These are phyloP conservation scores for Geophilus truncorum DNA, from an alignment of 2,888 invertebrate genomes.

Conservation along the genomic window DNA sequence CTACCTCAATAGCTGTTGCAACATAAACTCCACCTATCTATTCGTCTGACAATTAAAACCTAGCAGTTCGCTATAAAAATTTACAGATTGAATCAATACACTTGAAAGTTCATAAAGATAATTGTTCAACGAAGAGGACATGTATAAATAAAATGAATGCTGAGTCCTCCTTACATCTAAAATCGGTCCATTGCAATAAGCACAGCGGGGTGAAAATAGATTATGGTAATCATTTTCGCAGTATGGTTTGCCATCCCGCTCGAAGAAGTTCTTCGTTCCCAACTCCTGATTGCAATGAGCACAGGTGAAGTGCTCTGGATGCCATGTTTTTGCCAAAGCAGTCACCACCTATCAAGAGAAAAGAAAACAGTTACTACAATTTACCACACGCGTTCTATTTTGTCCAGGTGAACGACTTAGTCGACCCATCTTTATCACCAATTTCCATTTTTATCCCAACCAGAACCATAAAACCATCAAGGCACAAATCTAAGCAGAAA, in stretches of 20 bases:
- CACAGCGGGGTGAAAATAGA: slow-evolving; percentile 95
- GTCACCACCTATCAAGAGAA: slow-evolving; percentile 69
- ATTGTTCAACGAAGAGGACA: background rate
- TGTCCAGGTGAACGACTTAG: background rate
- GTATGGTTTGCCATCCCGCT: slow-evolving; percentile 92
- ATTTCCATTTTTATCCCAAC: background rate
- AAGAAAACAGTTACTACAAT: background rate
- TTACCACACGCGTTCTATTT: background rate
- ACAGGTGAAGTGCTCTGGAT: slow-evolving; percentile 98
- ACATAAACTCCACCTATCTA: too few species aligned
- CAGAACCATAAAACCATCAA: too few species aligned
- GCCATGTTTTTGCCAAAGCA: slow-evolving; percentile 97
- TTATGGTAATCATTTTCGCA: slow-evolving; percentile 99
- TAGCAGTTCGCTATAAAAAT: too few species aligned
- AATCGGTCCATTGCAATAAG: slow-evolving; percentile 97
- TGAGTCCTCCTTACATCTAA: slow-evolving; percentile 73
- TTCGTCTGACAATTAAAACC: too few species aligned
- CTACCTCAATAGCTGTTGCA: too few species aligned
- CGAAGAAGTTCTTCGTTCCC: slow-evolving; percentile 97
- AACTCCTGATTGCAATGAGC: slow-evolving; percentile 94
- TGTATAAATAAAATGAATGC: background rate
- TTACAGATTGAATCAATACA: too few species aligned
- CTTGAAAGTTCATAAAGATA: background rate
- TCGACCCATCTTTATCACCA: background rate
- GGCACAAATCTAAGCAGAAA: too few species aligned